These are phyloP conservation scores for Buphagus erythrorhynchus DNA, from an alignment of 2,797 vertebrate genomes.

Conservation along the genomic window DNA sequence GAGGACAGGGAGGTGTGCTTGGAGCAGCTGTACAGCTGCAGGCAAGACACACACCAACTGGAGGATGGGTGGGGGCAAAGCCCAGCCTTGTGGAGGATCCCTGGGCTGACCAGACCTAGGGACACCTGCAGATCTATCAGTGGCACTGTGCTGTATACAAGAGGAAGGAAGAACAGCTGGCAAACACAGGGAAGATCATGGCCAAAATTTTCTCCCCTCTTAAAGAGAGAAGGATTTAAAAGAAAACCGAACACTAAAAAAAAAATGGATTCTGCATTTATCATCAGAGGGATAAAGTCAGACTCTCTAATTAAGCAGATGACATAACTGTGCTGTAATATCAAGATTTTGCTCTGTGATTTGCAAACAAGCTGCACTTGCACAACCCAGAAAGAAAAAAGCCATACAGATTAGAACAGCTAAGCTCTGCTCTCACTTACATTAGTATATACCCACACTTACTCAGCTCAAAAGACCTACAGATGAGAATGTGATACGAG, in stretches of 20 bases:
- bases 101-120: neutral
- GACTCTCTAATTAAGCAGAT: conserved; percentile 32
- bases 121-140: neutral
- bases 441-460: neutral
- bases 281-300: neutral
- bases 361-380: conserved; percentile 21
- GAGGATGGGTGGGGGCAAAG: neutral
- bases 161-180: neutral
- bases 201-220: neutral
- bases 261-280: neutral
- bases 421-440: conserved; percentile 34
- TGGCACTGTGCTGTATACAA: neutral
- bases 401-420: neutral
- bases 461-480: conserved; percentile 22
- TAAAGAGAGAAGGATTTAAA: neutral
- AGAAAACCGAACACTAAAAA: neutral
- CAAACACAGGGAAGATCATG: neutral
- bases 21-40: neutral
- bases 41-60: neutral
- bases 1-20: neutral
- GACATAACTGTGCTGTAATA: conserved; percentile 42
- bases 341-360: neutral
- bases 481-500: conserved; percentile 43
- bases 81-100: rapidly evolving
- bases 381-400: conserved; percentile 32